Evolutionary conservation across 1,140 invertebrate genomes (phyloP), one percentile per base, ranked within the genome.

Genomic region (Wasmannia auropunctata): DNA sequence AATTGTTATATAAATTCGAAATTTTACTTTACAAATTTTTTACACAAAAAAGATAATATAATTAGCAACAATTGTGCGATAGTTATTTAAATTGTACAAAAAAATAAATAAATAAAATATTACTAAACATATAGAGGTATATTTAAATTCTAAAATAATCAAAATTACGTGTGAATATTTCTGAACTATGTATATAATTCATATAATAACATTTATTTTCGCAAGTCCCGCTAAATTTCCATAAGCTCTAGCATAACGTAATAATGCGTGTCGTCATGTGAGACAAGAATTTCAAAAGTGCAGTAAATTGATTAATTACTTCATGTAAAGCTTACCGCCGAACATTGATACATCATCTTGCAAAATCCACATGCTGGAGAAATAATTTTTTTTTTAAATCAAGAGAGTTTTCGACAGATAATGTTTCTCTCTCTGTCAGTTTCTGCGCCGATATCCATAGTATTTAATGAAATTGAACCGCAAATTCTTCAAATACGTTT

Each of bases 131-230:
- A 0, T 28, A 22, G 7, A 43, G 8, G n/a, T 74, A 43, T n/a
- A 14, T 79, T 67, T 1, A 37, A 37, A 67, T 79, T 51, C 6
- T 6, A 16, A 19, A 49, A 8, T 79, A 1, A 25, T 51, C 11
- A 14, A 16, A 65, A 70, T 56, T 31, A 11, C 0, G 14, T 54
- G 34, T 28, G 16, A 3, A 65, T 40, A 67, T 80, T 80, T 58
- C 19, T 65, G n/a, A 46, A 63, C 8, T 62, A 63, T 63, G 22
- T n/a, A 62, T 14, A 37, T 16, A 79, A 58, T 28, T 51, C 5
- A 58, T 37, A 22, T 58, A 79, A 58, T 58, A 79, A 58, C 46
- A 67, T 86, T 86, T 86, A 86, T 86, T 86, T 86, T 37, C 54
- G 7, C 28, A 79, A 79, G 46, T 56, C 40, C 10, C 8, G 3